phyloP scores from a whole-genome alignment of 2,113 vertebrate species.

The Campylomormyrus numenius region DNA sequence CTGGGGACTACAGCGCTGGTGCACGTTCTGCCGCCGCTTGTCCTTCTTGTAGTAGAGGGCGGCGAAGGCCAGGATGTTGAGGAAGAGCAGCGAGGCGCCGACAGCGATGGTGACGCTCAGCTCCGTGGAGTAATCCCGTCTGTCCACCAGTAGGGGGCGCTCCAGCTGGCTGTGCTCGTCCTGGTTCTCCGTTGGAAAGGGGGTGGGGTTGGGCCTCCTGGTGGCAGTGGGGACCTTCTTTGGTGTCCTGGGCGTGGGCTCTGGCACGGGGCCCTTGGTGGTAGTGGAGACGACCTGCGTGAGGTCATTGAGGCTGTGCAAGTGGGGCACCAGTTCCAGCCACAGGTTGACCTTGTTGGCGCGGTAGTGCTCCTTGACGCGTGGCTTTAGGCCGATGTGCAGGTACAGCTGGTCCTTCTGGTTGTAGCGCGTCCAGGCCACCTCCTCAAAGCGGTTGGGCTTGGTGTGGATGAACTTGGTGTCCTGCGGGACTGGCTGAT shows the following conservation, averaged over 20 bases:
- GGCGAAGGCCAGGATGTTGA: constrained; percentile 93
- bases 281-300: constrained; percentile 97
- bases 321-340: constrained; percentile 95
- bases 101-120: constrained; percentile 96
- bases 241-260: constrained; percentile 74
- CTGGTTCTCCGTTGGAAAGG: constrained; percentile 69
- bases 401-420: constrained; percentile 93
- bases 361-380: constrained; percentile 93
- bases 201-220: constrained; percentile 75
- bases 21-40: constrained; percentile 80
- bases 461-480: constrained; percentile 99
- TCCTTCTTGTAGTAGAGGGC: constrained; percentile 98
- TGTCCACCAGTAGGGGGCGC: constrained; percentile 81
- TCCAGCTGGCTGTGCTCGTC: constrained; percentile 64
- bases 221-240: constrained; percentile 72
- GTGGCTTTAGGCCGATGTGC: constrained; percentile 94
- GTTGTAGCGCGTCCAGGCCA: constrained; percentile 97
- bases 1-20: constrained; percentile 81
- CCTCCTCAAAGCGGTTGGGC: constrained; percentile 95
- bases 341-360: constrained; percentile 98
- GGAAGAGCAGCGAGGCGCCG: constrained; percentile 92
- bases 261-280: constrained; percentile 86
- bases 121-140: constrained; percentile 95
- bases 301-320: constrained; percentile 97
- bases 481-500: constrained; percentile 96